Evolutionary conservation across 2,113 vertebrate genomes (phyloP), one percentile per base, ranked within the genome.

Genomic region (Spea bombifrons): DNA sequence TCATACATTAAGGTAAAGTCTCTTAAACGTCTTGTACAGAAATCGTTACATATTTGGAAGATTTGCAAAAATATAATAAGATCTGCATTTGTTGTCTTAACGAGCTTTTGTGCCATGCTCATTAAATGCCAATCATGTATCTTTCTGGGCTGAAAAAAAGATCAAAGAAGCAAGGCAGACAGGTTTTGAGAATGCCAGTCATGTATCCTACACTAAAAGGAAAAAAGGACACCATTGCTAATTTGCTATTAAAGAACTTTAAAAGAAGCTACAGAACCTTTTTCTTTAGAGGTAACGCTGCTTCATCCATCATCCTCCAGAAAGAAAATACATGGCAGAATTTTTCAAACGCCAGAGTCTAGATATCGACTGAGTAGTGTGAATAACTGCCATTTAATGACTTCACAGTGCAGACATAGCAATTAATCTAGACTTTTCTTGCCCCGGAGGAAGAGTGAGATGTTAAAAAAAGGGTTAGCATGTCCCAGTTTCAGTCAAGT

Each of bases 331-430:
- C 70, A 66, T 49, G 44, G 77, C 70, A 79, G 49, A 67, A 73
- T 66, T 66, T 67, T 73, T 66, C 44, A 55, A 79, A 53, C 73
- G 50, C 77, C 71, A 79, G 71, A 61, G 73, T 66, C 61, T 67
- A 73, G 63, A 66, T 79, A 79, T 79, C 67, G 77, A 79, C 70
- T 79, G 66, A 17, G 50, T 66, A 73, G 77, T 47, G 69, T 65
- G 49, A 72, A 66, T 72, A 66, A 79, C 75, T 79, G 70, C 69
- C 72, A 69, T 73, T 79, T 79, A 79, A 79, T 71, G 59, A 79
- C 61, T 79, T 71, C 63, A 30, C 69, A 43, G 63, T 71, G 69
- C 66, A 79, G 16, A 13, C 8, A 59, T 73, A 79, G 48, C 66
- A 73, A 66, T 73, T 73, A 61, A 70, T 77, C 55, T 15, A 47